These are phyloP conservation scores for Saccostrea glomerata DNA, from an alignment of 1,140 invertebrate genomes.

Conservation along the genomic window DNA sequence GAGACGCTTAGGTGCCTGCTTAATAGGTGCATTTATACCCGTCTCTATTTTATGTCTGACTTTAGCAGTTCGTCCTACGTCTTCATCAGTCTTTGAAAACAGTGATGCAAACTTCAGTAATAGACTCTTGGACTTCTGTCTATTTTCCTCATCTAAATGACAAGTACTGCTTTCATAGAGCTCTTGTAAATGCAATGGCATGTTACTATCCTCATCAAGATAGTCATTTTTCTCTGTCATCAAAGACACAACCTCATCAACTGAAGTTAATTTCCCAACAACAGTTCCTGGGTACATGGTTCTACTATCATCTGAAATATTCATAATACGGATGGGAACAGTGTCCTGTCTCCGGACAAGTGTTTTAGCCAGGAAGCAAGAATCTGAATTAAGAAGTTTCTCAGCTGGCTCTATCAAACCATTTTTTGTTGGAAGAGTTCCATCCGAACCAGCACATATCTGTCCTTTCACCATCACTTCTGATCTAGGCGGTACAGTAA, in stretches of 20 bases:
- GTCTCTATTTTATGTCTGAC: not conserved
- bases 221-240: not conserved
- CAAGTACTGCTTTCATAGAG: not conserved
- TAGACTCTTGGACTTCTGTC: not conserved
- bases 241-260: conserved; percentile 29
- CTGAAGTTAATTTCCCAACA: conserved; percentile 14
- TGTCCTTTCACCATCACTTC: not conserved
- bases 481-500: not conserved
- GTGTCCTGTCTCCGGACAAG: conserved; percentile 9
- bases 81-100: conserved; percentile 46
- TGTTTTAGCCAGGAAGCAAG: not conserved
- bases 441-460: not conserved
- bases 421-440: not conserved
- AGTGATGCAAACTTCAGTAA: conserved; percentile 4
- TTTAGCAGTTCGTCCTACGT: not conserved
- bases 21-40: not conserved
- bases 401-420: conserved; percentile 23
- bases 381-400: conserved; percentile 5
- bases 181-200: conserved; percentile 24
- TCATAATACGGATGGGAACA: conserved; percentile 45
- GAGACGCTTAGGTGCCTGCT: conserved; percentile 24
- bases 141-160: not conserved
- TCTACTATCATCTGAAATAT: conserved; percentile 29
- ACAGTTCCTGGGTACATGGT: conserved; percentile 39
- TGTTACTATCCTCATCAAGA: not conserved